phyloP scores from a whole-genome alignment of 2,888 invertebrate species.

The Drosophila peninsularis region DNA sequence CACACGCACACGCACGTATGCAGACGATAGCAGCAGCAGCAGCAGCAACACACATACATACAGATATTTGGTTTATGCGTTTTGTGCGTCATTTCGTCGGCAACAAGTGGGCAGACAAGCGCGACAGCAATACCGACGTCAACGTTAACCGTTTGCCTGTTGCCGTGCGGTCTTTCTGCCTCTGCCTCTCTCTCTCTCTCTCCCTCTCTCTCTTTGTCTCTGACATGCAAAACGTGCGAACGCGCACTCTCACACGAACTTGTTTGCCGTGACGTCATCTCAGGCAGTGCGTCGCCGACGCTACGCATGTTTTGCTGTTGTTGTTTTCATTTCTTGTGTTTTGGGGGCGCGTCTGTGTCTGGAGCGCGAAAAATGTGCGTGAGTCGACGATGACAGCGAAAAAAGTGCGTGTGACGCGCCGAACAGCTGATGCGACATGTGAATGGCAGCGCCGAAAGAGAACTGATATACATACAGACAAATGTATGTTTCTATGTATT shows the following conservation, averaged over 20 bases:
- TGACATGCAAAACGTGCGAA: conserved; percentile 18
- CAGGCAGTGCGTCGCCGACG: conserved; percentile 43
- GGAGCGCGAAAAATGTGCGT: conserved; percentile 35
- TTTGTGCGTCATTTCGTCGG: conserved; percentile 65
- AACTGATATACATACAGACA: not conserved
- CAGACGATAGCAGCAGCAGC: conserved; percentile 23
- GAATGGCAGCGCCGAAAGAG: not conserved
- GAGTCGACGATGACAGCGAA: not conserved
- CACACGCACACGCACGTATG: conserved; percentile 33
- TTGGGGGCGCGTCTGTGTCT: conserved; percentile 57
- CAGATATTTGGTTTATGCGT: conserved; percentile 55
- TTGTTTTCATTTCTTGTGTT: conserved; percentile 19
- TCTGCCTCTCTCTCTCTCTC: conserved; percentile 4
- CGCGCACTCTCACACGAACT: conserved; percentile 41
- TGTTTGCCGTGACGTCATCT: conserved; percentile 47
- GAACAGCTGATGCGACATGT: conserved; percentile 45
- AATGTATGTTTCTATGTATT: not conserved
- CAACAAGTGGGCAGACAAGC: conserved; percentile 70
- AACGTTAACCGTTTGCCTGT: conserved; percentile 26
- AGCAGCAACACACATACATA: conserved; percentile 34
- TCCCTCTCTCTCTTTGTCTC: not conserved
- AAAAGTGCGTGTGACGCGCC: conserved; percentile 39
- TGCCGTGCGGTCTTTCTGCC: conserved; percentile 17
- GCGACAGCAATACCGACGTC: conserved; percentile 13
- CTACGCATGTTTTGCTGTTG: conserved; percentile 46